These are phyloP conservation scores for Neodiprion lecontei DNA, from an alignment of 1,140 invertebrate species.

Conservation along the genomic window DNA sequence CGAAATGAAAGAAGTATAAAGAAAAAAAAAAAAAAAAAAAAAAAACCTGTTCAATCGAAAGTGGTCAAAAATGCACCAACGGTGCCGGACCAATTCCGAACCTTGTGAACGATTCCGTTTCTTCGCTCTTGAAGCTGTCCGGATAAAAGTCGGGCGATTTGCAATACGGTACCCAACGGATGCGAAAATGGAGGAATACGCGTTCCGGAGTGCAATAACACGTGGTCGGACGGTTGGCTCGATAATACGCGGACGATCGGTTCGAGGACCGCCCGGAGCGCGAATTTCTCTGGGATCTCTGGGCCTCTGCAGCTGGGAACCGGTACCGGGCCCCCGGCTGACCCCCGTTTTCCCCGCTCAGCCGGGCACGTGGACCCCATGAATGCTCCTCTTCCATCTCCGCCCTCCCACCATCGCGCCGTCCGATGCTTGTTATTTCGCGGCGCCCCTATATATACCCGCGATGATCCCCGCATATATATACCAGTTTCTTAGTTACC, in stretches of 20 bases:
- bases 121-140: too few relatives aligned
- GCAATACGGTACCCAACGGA: neutral
- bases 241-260: constrained; percentile 1
- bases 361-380: neutral
- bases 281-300: constrained; percentile 41
- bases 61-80: too few relatives aligned
- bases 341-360: neutral
- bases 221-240: neutral
- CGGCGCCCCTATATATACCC: constrained; percentile 40
- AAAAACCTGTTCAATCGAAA: too few relatives aligned
- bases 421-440: constrained; percentile 34
- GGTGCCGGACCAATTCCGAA: too few relatives aligned
- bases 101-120: too few relatives aligned
- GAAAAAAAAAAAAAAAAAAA: too few relatives aligned
- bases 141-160: neutral
- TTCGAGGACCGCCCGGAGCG: constrained; percentile 20
- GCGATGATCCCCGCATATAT: constrained; percentile 36
- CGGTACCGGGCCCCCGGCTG: neutral
- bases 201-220: neutral
- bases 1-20: too few relatives aligned
- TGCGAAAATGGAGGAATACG: neutral
- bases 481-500: constrained; percentile 40
- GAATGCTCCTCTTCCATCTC: neutral
- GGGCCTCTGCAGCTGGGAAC: constrained; percentile 28
- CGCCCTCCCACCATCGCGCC: constrained; percentile 13